Evolutionary conservation across 1,140 invertebrate species (phyloP).

Genomic region (Coboldia fuscipes): DNA sequence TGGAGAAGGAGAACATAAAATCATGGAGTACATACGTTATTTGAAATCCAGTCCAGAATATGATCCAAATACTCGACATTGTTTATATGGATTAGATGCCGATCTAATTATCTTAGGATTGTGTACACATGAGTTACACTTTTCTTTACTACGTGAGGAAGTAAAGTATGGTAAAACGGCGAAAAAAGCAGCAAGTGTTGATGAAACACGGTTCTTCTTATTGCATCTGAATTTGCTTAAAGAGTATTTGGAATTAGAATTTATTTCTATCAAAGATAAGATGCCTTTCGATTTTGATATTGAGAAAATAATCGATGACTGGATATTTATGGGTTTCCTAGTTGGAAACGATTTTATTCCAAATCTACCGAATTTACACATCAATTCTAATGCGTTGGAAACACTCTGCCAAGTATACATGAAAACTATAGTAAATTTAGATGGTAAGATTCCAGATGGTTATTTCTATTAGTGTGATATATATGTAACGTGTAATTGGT

Average conservation of each 20-base stretch:
- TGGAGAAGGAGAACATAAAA: constrained; percentile 96
- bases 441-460: too few relatives aligned
- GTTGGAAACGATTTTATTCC: constrained; percentile 97
- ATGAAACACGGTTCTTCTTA: constrained; percentile 82
- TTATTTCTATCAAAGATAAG: constrained; percentile 39
- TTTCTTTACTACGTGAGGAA: constrained; percentile 79
- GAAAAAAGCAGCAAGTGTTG: constrained; percentile 40
- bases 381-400: constrained; percentile 69
- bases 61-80: constrained; percentile 77
- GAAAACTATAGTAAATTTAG: constrained; percentile 59
- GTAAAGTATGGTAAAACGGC: constrained; percentile 49
- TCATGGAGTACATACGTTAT: constrained; percentile 92
- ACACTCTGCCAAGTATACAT: constrained; percentile 77
- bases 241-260: constrained; percentile 87
- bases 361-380: constrained; percentile 82
- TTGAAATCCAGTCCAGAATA: constrained; percentile 61
- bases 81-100: constrained; percentile 87
- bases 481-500: neutral
- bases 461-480: constrained; percentile 5
- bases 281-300: constrained; percentile 55
- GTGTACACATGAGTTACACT: constrained; percentile 86
- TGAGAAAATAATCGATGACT: constrained; percentile 52
- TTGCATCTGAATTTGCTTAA: constrained; percentile 78
- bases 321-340: constrained; percentile 86
- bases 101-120: constrained; percentile 90